Evolutionary conservation across 2,888 invertebrate genomes (phyloP), one percentile per base, ranked within the genome.

Genomic region (Andrena bicolor): DNA sequence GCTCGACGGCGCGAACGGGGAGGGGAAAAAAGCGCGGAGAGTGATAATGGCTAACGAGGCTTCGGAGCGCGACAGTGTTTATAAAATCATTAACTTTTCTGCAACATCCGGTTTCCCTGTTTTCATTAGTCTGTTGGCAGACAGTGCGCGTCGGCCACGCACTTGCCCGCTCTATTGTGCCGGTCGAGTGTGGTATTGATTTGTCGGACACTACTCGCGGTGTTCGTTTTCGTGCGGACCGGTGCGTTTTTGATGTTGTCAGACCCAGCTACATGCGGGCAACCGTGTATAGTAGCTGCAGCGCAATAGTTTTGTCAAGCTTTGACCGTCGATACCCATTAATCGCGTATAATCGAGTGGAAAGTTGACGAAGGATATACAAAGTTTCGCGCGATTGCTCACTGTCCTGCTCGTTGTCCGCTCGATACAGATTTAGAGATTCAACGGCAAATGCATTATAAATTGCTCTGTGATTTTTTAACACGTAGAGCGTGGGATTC

Each of bases 81-180:
- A 87, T 88, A 86, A 81, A 83, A 76, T 86, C 88, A 87, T 87
- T 87, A 88, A 87, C 76, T 86, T 77, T 77, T 71, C 58, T 56
- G 61, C 56, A 53, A 69, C 74, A 64, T 69, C 63, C 77, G 84
- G 76, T 65, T 49, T 74, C 35, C 64, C 84, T 70, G 75, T 86
- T 78, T 87, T 78, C 81, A 87, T 86, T 88, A 82, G 84, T 76
- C 48, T 66, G 82, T 71, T 56, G 49, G 49, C 63, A 79, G 61
- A 77, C 28, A 64, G 77, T 16, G 76, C 70, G 68, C 74, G 68
- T 68, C 60, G 63, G 53, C 30, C 69, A 61, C 84, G 79, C 73
- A 81, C 74, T 76, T 81, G 81, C 64, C 76, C 66, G 64, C 72
- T 71, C 86, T 61, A 87, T 88, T 83, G 87, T 86, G 58, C 75